These are phyloP conservation scores for Himalopsyche tibetana DNA, from an alignment of 2,888 invertebrate species.

Conservation along the genomic window DNA sequence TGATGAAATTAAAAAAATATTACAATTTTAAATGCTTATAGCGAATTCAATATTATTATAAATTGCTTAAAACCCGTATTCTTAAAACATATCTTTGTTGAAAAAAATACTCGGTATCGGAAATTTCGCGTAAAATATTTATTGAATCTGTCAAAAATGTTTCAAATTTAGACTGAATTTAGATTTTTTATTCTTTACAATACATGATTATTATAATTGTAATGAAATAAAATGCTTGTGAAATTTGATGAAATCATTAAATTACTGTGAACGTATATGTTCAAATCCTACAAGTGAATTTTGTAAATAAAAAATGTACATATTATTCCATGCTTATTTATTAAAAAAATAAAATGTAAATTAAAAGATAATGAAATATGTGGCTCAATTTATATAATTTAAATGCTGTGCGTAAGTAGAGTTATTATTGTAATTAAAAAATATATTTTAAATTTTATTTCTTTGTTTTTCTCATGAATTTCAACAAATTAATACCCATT, in stretches of 20 bases:
- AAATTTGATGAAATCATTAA: background rate
- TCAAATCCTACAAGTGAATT: conserved; percentile 1
- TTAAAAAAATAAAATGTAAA: background rate
- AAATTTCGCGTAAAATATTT: no score
- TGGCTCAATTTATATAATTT: conserved; percentile 39
- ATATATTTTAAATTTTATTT: conserved; percentile 2
- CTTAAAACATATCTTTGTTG: conserved; percentile 13
- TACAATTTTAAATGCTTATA: conserved; percentile 14
- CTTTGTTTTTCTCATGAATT: conserved; percentile 14
- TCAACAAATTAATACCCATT: background rate
- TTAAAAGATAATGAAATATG: background rate
- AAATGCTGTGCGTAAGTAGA: conserved; percentile 32
- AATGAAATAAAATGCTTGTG: background rate
- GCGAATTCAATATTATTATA: conserved; percentile 14
- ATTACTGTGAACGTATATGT: background rate
- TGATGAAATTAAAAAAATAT: conserved; percentile 6
- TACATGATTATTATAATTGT: background rate
- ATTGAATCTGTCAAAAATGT: conserved; percentile 25
- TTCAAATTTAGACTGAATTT: conserved; percentile 14
- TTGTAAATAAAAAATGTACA: conserved; percentile 2
- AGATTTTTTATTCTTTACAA: background rate
- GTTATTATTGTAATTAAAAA: conserved; percentile 20
- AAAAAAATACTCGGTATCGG: background rate
- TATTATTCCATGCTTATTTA: conserved; percentile 28
- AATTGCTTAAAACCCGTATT: background rate